Percentiles rank a stretch among this genome's conserved stretches.
Evolutionary conservation across 2,113 vertebrate genomes (phyloP).

Genomic region (Lota lota): DNA sequence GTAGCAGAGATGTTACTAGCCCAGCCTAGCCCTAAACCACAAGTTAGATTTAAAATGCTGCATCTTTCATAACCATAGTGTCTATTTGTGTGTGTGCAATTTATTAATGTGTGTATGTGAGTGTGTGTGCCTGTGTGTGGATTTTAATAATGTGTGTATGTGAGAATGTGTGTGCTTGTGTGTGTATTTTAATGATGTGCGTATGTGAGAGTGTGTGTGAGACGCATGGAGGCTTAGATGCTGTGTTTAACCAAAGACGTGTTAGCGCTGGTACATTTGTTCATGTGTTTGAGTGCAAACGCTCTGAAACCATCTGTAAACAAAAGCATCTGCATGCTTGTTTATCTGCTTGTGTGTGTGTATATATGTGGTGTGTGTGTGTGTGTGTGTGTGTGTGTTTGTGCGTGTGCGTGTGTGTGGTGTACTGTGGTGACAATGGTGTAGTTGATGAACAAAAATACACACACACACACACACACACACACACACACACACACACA

Average conservation of each 20-base stretch:
- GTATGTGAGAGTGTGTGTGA: constrained; percentile 26
- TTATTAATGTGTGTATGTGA: constrained; percentile 7
- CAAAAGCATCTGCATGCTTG: constrained; percentile 65
- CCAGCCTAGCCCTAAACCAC: too few relatives aligned
- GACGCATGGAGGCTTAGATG: constrained; percentile 45
- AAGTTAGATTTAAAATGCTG: too few relatives aligned
- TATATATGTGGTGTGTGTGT: constrained; percentile 23
- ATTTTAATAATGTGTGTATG: constrained; percentile 26
- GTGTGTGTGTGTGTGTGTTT: constrained; percentile 36
- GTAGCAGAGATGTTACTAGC: background rate
- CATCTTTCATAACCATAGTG: too few relatives aligned
- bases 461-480: constrained; percentile 22
- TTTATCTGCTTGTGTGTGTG: constrained; percentile 14
- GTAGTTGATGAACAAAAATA: constrained; percentile 24
- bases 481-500: constrained; percentile 17
- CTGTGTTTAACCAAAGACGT: constrained; percentile 57
- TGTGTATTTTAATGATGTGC: constrained; percentile 16
- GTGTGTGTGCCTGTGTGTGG: background rate
- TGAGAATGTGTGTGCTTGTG: background rate
- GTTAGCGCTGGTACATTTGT: constrained; percentile 59
- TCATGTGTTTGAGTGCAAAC: constrained; percentile 66
- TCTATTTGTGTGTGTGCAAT: background rate
- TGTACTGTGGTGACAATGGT: background rate
- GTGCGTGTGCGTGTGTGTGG: background rate
- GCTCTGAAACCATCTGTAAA: constrained; percentile 65